Percentiles rank a stretch among this genome's conserved stretches.
These are phyloP conservation scores for Lycaon pictus DNA, from an alignment of 2,113 vertebrate species.

Conservation along the genomic window DNA sequence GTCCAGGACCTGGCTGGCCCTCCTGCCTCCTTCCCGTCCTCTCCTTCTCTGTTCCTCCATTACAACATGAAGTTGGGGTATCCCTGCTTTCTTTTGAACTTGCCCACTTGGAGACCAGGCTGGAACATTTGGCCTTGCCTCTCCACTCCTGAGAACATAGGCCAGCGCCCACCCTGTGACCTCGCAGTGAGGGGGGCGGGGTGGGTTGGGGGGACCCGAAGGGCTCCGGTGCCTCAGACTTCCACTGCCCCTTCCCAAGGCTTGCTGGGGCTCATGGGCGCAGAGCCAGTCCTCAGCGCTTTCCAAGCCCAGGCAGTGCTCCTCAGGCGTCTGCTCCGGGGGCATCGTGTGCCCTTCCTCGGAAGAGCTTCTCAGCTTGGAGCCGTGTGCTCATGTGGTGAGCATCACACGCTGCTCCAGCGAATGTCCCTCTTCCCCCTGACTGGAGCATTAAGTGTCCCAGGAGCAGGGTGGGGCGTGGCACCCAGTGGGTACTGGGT, in stretches of 20 bases:
- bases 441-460: neutral
- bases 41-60: neutral
- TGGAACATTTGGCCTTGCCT: too few species aligned
- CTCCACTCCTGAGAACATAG: neutral
- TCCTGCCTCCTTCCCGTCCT: neutral
- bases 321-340: neutral
- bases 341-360: neutral
- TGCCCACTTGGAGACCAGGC: neutral
- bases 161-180: neutral
- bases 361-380: neutral
- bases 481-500: neutral
- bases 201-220: fast-evolving
- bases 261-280: neutral
- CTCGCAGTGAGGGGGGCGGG: fast-evolving
- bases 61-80: fast-evolving
- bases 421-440: neutral
- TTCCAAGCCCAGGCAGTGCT: neutral
- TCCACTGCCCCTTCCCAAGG: neutral
- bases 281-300: neutral
- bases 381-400: neutral
- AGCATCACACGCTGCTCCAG: neutral
- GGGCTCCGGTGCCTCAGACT: neutral
- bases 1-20: neutral
- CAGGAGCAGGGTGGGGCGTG: neutral
- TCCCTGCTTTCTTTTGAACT: neutral